Conservation (phyloP, 2,113 vertebrate species). For the Merops nubicus region DNA sequence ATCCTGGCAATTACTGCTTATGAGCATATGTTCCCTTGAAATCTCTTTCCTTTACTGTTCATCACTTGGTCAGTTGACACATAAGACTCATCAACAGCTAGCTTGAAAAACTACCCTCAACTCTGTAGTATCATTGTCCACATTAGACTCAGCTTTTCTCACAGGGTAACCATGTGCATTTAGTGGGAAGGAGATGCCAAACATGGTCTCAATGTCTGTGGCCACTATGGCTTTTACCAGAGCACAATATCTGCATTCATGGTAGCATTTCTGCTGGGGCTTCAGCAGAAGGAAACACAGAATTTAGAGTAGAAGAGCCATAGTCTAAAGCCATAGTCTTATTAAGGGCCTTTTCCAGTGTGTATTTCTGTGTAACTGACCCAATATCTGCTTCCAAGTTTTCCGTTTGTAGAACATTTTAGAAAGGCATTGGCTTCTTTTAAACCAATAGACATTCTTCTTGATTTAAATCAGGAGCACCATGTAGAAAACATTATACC, state of each 20-base stretch:
- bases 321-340: neutral
- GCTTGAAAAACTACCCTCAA: neutral
- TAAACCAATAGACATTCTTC: neutral
- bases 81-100: neutral
- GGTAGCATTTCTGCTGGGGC: neutral
- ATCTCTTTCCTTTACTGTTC: neutral
- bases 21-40: neutral
- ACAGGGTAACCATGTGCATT: fast-evolving
- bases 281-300: neutral
- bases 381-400: neutral
- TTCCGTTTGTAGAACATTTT: neutral
- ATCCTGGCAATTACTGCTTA: neutral
- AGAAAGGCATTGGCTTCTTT: neutral
- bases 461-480: neutral
- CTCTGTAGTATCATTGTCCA: neutral
- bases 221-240: neutral
- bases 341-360: neutral
- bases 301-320: neutral
- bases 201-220: fast-evolving
- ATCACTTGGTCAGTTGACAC: neutral
- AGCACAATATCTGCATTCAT: neutral
- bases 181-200: neutral
- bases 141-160: neutral
- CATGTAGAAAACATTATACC: neutral
- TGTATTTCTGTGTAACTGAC: neutral